Evolutionary conservation across 2,888 invertebrate genomes (phyloP).

Genomic region (Eilema caniola): DNA sequence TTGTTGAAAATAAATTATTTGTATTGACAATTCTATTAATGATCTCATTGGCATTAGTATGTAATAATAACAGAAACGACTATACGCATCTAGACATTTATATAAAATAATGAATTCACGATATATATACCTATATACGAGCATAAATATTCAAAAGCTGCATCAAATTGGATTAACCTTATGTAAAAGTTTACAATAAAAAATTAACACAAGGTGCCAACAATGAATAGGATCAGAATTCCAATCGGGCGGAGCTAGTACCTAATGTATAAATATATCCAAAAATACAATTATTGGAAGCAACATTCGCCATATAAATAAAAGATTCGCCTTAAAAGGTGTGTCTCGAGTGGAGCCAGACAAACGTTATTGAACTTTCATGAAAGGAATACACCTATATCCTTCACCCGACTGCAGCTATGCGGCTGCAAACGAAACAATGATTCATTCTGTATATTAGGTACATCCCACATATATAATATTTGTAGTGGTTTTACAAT

Average conservation of each 20-base stretch:
- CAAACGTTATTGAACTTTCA: constrained; percentile 67
- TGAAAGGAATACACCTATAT: constrained; percentile 39
- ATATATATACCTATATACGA: too few relatives aligned
- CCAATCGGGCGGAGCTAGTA: too few relatives aligned
- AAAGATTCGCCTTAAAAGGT: constrained; percentile 53
- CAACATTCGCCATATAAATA: background rate
- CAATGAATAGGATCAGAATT: too few relatives aligned
- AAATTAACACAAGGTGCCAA: too few relatives aligned
- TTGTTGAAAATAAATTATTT: background rate
- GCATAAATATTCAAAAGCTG: too few relatives aligned
- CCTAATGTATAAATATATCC: too few relatives aligned
- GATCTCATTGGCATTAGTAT: background rate
- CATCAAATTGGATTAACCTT: too few relatives aligned
- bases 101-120: too few relatives aligned
- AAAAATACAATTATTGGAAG: background rate
- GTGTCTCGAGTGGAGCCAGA: constrained; percentile 45
- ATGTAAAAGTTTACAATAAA: too few relatives aligned
- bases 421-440: background rate
- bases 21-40: background rate
- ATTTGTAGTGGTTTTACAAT: background rate
- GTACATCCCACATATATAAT: background rate
- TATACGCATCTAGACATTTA: background rate
- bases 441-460: constrained; percentile 1
- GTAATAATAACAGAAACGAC: background rate
- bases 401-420: background rate